Base-by-base conservation (phyloP, 2,113 vertebrate genomes). In the Nettapus auritus region DNA sequence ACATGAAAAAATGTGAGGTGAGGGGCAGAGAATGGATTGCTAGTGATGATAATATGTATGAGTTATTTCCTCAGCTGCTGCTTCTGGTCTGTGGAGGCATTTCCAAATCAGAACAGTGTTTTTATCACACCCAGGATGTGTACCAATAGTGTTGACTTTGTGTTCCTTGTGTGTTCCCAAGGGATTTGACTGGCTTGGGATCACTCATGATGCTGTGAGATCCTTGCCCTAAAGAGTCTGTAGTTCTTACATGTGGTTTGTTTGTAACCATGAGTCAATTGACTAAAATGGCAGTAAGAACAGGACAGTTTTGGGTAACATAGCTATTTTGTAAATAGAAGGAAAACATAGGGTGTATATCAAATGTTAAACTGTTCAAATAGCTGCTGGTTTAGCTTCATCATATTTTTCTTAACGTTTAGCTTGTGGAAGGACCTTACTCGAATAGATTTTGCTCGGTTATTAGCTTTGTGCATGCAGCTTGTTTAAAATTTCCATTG, bases 81-180 rank as follows among this genome's bases (percentile, higher is more conserved):
- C 10, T 64, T 82, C 10, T 38, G 16, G 20, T 87, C 36, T 68
- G 3, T 42, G 31, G 28, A 79, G 16, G 3, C 13, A 29, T 90
- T 81, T 91, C 57, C 9, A 71, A 79, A 36, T 50, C n/a, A 64
- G 23, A 87, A 10, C 25, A 5, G 8, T n/a, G 21, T 56, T 68
- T 75, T 75, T 81, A 29, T 70, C 36, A 11, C 7, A 8, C 19
- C 28, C 11, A 42, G 36, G 19, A 20, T 29, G 8, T 25, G 28
- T 78, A 40, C 38, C 2, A 0, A 0, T 1, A 2, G 3, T 67
- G 10, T 38, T 82, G 31, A 22, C 22, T 64, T 67, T 3, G 4
- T 57, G 9, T 57, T 74, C 52, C 3, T 50, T 68, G 9, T 34
- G 12, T 69, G 10, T 8, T 22, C 6, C 85, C 1, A 7, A 50